A percentile compares a stretch with the other conserved stretches of the same genome.
These are phyloP conservation scores for Euglossa dilemma DNA, from an alignment of 1,140 invertebrate genomes.

Conservation along the genomic window DNA sequence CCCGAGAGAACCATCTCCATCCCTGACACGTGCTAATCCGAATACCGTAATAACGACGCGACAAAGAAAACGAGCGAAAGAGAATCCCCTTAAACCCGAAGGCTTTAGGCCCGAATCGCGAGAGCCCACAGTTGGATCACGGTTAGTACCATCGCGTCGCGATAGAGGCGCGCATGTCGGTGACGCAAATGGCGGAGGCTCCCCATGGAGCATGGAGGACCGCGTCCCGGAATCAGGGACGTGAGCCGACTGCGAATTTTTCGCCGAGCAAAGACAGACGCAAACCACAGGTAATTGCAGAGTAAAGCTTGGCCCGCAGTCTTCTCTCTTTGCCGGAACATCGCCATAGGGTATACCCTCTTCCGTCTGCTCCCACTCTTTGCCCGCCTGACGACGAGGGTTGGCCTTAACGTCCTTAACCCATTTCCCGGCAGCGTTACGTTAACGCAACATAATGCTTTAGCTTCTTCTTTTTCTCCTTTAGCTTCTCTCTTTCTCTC, in stretches of 20 bases:
- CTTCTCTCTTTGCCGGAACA: conserved; percentile 19
- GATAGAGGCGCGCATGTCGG: not conserved
- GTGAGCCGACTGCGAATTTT: not conserved
- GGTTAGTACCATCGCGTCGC: not conserved
- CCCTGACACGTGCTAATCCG: too few relatives aligned
- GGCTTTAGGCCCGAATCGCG: not conserved
- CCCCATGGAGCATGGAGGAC: not conserved
- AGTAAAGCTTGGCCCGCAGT: conserved; percentile 17
- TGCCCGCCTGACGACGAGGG: conserved; percentile 24
- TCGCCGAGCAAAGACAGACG: too few relatives aligned
- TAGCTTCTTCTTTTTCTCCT: conserved; percentile 38
- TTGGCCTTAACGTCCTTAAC: conserved; percentile 59
- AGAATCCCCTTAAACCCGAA: not conserved
- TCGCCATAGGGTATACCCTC: conserved; percentile 33
- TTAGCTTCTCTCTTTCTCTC: not conserved
- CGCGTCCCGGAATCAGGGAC: not conserved
- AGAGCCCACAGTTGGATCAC: too few relatives aligned
- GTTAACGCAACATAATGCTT: conserved; percentile 55
- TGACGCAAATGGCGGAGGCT: not conserved
- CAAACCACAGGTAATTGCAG: conserved; percentile 10
- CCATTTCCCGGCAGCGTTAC: conserved; percentile 50
- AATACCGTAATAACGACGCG: too few relatives aligned
- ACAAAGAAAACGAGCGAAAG: not conserved
- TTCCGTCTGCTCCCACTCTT: conserved; percentile 23
- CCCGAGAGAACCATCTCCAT: too few relatives aligned